A percentile compares a stretch with the other conserved stretches of the same genome.
Evolutionary conservation across 2,888 invertebrate genomes (phyloP).

Genomic region (Pandemis heparana): DNA sequence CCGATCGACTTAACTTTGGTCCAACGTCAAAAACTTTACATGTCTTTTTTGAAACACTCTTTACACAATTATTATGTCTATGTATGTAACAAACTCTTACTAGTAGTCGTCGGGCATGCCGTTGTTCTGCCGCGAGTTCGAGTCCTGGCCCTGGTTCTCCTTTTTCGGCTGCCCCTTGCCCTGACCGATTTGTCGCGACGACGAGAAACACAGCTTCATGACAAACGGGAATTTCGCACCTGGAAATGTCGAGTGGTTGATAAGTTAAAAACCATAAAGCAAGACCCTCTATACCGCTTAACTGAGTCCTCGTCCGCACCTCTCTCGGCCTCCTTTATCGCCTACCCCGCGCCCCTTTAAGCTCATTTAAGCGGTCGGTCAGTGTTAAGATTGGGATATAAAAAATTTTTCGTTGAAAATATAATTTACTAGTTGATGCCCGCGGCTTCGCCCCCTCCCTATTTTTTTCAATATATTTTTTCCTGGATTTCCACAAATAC

Average conservation of each 20-base stretch:
- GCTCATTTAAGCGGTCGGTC: too few relatives aligned
- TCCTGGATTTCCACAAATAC: too few relatives aligned
- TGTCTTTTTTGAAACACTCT: slow-evolving; percentile 67
- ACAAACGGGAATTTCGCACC: slow-evolving; percentile 99
- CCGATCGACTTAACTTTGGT: slow-evolving; percentile 74
- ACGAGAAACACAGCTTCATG: slow-evolving; percentile 99
- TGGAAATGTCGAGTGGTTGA: slow-evolving; percentile 74
- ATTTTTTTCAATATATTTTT: too few relatives aligned
- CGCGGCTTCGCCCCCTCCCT: too few relatives aligned
- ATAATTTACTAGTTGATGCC: too few relatives aligned
- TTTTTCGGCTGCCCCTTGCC: slow-evolving; percentile 72
- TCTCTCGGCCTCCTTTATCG: too few relatives aligned
- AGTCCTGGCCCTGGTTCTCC: slow-evolving; percentile 61
- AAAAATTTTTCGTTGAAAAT: too few relatives aligned
- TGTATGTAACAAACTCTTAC: slow-evolving; percentile 62
- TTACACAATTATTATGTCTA: slow-evolving; percentile 36
- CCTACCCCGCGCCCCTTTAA: too few relatives aligned
- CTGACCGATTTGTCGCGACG: slow-evolving; percentile 85
- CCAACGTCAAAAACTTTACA: slow-evolving; percentile 73
- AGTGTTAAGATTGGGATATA: too few relatives aligned
- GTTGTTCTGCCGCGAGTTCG: slow-evolving; percentile 68
- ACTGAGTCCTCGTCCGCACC: too few relatives aligned
- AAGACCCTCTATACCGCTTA: too few relatives aligned
- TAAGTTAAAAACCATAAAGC: background rate
- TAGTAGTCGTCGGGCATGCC: slow-evolving; percentile 78